Evolutionary conservation across 2,888 invertebrate genomes (phyloP).

Genomic region (Caenorhabditis parvicauda): DNA sequence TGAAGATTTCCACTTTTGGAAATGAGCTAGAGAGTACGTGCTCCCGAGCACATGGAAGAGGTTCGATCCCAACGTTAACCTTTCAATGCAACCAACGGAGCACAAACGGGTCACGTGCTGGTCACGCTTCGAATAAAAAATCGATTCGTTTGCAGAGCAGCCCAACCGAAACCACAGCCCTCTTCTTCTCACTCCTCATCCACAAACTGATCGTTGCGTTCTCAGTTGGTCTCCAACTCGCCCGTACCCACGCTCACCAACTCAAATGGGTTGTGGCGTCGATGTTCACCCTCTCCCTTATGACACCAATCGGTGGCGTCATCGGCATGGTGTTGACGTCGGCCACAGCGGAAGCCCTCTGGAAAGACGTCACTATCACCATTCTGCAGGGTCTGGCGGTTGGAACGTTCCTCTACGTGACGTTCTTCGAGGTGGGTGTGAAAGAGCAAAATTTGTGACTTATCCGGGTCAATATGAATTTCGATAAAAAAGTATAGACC

Average conservation of each 20-base stretch:
- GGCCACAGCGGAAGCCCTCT: conserved; percentile 26
- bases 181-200: conserved; percentile 59
- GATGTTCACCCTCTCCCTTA: conserved; percentile 68
- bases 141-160: conserved; percentile 10
- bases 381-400: conserved; percentile 80
- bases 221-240: conserved; percentile 67
- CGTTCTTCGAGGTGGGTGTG: conserved; percentile 87
- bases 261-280: conserved; percentile 49
- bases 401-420: conserved; percentile 88
- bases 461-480: too few species aligned
- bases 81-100: neutral
- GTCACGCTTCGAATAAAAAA: neutral
- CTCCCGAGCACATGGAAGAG: neutral
- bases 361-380: conserved; percentile 38
- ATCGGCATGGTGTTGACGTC: conserved; percentile 49
- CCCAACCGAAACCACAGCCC: conserved; percentile 25
- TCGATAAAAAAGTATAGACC: too few species aligned
- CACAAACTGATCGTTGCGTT: conserved; percentile 68
- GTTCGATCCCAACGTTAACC: neutral
- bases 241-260: conserved; percentile 61
- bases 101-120: neutral
- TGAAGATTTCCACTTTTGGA: neutral
- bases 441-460: too few species aligned
- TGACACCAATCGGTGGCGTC: conserved; percentile 72
- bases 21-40: neutral